Conservation (phyloP, 2,113 vertebrate species). For the Calidris pugnax region DNA sequence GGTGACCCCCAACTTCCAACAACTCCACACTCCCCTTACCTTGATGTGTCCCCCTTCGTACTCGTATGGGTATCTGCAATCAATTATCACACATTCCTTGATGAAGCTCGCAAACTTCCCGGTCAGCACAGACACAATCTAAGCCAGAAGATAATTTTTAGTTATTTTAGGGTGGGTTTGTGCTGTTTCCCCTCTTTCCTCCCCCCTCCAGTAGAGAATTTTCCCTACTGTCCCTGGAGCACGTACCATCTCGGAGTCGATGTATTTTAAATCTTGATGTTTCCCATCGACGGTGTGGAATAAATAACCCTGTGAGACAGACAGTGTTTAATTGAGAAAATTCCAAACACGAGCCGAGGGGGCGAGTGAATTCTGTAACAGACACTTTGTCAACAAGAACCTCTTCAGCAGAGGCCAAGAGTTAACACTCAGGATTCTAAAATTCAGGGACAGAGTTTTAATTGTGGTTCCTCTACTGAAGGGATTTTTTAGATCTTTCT, state of each 20-base stretch:
- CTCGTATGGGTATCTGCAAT: constrained; percentile 96
- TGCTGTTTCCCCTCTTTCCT: too few species aligned
- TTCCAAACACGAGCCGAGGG: fast-evolving
- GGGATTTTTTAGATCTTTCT: background rate
- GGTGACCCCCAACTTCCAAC: background rate
- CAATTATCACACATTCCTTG: constrained; percentile 87
- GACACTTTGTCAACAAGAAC: background rate
- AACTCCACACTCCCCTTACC: constrained; percentile 51
- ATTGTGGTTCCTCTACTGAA: background rate
- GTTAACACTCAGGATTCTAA: background rate
- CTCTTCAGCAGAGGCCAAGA: background rate
- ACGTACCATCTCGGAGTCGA: constrained; percentile 89
- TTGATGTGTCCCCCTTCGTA: constrained; percentile 96
- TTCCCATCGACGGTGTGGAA: constrained; percentile 89
- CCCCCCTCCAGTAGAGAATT: fast-evolving
- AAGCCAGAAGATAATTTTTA: background rate
- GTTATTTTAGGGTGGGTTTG: background rate
- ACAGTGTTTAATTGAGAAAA: background rate
- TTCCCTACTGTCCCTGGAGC: background rate
- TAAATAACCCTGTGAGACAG: constrained; percentile 80
- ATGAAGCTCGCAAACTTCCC: constrained; percentile 82
- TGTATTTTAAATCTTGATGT: constrained; percentile 94
- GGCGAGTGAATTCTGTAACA: background rate
- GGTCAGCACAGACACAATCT: constrained; percentile 87
- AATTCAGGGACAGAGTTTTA: background rate